Percentiles rank a stretch among this genome's conserved stretches.
These are phyloP conservation scores for Apogon talboti DNA, from an alignment of 2,797 vertebrate species.

Conservation along the genomic window DNA sequence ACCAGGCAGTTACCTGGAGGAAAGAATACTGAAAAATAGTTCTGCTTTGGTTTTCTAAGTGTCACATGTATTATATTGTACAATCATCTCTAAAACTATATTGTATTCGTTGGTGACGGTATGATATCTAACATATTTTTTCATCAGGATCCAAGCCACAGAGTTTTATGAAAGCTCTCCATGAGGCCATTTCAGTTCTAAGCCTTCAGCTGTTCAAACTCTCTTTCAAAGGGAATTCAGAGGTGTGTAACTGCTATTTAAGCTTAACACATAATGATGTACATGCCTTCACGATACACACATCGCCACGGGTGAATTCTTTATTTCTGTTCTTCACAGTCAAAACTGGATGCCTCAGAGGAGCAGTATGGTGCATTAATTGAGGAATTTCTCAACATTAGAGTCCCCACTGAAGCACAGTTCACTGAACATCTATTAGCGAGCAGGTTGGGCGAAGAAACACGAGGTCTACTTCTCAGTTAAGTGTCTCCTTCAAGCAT, in stretches of 20 bases:
- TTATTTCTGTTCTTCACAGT: conserved; percentile 51
- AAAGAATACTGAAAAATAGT: conserved; percentile 16
- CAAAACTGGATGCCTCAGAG: conserved; percentile 37
- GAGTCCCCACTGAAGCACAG: conserved; percentile 69
- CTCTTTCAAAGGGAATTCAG: conserved; percentile 71
- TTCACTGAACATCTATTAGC: conserved; percentile 76
- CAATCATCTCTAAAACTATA: conserved; percentile 39
- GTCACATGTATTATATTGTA: background rate
- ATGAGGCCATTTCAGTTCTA: conserved; percentile 80
- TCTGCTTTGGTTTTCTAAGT: conserved; percentile 17
- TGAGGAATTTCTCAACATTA: conserved; percentile 79
- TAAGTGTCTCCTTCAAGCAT: background rate
- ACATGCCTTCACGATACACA: background rate
- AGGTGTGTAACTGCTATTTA: conserved; percentile 61
- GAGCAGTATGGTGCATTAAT: conserved; percentile 58
- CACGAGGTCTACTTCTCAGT: conserved; percentile 5
- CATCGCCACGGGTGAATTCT: conserved; percentile 24
- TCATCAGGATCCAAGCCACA: conserved; percentile 67
- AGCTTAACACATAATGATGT: conserved; percentile 28
- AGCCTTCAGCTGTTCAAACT: conserved; percentile 80
- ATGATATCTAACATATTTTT: conserved; percentile 21
- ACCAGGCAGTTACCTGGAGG: conserved; percentile 7
- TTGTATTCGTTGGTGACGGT: conserved; percentile 45
- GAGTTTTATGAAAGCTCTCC: conserved; percentile 76
- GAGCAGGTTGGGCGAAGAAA: conserved; percentile 72